phyloP scores from a whole-genome alignment of 1,140 invertebrate species.

The Orussus abietinus region DNA sequence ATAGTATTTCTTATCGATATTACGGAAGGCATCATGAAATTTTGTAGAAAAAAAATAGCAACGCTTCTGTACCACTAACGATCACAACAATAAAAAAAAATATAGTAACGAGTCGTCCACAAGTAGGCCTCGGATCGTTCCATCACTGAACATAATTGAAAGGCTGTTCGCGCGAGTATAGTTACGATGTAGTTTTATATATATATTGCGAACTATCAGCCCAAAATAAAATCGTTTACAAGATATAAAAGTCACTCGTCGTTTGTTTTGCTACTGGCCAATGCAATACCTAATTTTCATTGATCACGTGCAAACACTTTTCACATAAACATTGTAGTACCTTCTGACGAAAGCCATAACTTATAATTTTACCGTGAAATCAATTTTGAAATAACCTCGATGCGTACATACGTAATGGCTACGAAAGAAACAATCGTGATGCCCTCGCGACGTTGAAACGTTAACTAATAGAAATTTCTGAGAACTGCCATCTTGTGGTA shows the following conservation, averaged over 20 bases:
- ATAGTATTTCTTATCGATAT: constrained; percentile 27
- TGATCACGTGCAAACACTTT: no score
- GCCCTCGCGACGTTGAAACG: no score
- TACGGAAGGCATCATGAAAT: constrained; percentile 12
- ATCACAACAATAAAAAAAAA: constrained; percentile 22
- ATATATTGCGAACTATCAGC: constrained; percentile 38
- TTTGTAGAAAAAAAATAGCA: constrained; percentile 10
- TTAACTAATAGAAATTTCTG: no score
- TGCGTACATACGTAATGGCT: no score
- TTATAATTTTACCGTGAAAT: no score
- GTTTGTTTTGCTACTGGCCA: no score
- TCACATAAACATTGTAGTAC: no score
- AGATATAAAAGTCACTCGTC: neutral
- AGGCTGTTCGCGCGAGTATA: constrained; percentile 28
- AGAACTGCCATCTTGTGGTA: no score
- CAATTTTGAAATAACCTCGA: no score
- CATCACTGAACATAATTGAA: constrained; percentile 17
- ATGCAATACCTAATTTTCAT: no score
- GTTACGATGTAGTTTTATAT: constrained; percentile 45
- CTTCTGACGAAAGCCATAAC: no score
- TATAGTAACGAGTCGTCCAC: constrained; percentile 15
- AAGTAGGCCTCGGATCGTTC: constrained; percentile 17
- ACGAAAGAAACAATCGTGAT: no score
- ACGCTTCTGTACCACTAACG: constrained; percentile 14
- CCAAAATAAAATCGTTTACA: constrained; percentile 31